Evolutionary conservation across 1,140 invertebrate genomes (phyloP).

Genomic region (Aphaenogaster rudis): DNA sequence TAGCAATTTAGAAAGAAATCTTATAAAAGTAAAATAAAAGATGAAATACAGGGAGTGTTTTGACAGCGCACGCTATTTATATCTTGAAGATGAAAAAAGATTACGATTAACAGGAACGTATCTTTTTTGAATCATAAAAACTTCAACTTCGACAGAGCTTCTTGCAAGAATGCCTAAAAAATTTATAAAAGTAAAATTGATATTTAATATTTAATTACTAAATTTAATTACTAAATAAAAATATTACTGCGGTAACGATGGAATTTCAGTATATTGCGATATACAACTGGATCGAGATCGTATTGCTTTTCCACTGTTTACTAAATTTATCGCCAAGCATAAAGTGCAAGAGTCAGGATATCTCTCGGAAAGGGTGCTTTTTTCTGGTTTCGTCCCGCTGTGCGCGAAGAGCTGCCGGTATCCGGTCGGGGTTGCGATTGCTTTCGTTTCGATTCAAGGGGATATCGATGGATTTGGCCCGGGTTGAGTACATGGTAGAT

Average conservation of each 20-base stretch:
- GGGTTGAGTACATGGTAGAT: slow-evolving; percentile 49
- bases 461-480: slow-evolving; percentile 68
- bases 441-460: slow-evolving; percentile 47
- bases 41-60: neutral
- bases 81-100: neutral
- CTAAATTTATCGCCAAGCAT: neutral
- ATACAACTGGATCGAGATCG: neutral
- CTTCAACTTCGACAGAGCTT: neutral
- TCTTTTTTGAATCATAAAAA: neutral
- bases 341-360: neutral
- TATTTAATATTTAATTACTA: neutral
- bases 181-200: neutral
- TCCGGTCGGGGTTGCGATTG: slow-evolving; percentile 28
- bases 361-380: slow-evolving; percentile 32
- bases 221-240: neutral
- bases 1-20: neutral
- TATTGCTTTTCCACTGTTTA: neutral
- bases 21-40: neutral
- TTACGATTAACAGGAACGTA: neutral
- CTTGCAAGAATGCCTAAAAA: neutral
- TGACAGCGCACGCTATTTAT: neutral
- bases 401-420: neutral
- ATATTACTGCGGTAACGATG: neutral
- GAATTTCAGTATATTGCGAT: neutral
- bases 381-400: neutral